These are phyloP conservation scores for Sarcophaga subvicina DNA, from an alignment of 2,888 invertebrate species.

Conservation along the genomic window DNA sequence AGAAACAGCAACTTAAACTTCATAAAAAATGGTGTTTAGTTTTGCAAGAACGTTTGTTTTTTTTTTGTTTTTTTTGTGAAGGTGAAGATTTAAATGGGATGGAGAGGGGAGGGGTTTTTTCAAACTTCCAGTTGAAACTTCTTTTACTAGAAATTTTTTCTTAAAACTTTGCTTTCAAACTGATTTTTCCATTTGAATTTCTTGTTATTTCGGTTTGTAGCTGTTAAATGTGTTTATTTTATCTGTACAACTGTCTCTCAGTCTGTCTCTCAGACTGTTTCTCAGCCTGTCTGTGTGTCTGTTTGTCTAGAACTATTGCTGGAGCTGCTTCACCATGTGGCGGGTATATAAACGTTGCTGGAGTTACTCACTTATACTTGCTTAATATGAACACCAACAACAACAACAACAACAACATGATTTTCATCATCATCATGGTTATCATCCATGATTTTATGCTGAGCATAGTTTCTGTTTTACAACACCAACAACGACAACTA, in stretches of 20 bases:
- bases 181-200: conserved; percentile 20
- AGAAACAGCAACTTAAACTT: not conserved
- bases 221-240: not conserved
- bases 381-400: conserved; percentile 1
- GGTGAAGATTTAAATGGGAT: too few species aligned
- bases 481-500: conserved; percentile 62
- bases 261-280: not conserved
- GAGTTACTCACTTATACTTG: not conserved
- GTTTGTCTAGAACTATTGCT: conserved; percentile 29
- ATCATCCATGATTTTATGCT: conserved; percentile 21
- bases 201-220: not conserved
- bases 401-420: conserved; percentile 1
- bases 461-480: conserved; percentile 39
- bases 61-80: too few species aligned
- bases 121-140: too few species aligned
- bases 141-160: conserved; percentile 11
- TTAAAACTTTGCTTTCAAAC: conserved; percentile 14
- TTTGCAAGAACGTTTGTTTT: too few species aligned
- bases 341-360: conserved; percentile 25
- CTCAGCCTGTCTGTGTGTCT: not conserved
- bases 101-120: too few species aligned
- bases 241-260: too few species aligned
- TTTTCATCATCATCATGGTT: too few species aligned
- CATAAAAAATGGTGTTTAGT: too few species aligned
- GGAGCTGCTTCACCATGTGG: conserved; percentile 24